Base-by-base conservation (phyloP, 2,797 vertebrate genomes). In the Rhinophrynus dorsalis region DNA sequence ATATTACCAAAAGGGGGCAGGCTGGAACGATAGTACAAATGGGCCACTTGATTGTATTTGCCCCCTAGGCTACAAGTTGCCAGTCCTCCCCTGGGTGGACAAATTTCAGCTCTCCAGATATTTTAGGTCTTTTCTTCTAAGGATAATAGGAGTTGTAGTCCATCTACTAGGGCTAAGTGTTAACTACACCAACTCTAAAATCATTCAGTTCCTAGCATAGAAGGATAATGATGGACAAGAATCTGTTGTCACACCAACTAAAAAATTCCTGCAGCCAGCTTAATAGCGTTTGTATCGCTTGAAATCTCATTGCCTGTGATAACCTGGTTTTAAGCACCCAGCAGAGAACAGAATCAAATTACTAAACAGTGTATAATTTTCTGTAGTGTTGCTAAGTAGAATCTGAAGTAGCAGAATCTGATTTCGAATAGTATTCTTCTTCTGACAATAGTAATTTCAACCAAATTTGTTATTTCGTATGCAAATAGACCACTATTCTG, bases 381-480 rank as follows among this genome's bases (percentile, higher is more conserved):
- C 48, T 73, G 7, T 65, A 69, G 61, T 69, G 1, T 64, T 63
- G 33, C 7, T 45, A 23, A 58, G 64, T 37, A 67, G 61, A 76
- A 67, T 30, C 27, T 1, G 6, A 38, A 67, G 48, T 51, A 60
- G 11, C 44, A 71, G 30, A 27, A 30, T 33, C 58, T 37, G 6
- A 1, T 75, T 45, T 57, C 74, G 68, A 80, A 57, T 6, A 67
- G 37, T 68, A 67, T 5, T 51, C 47, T 73, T 78, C 18, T 68
- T 74, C 74, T 78, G 56, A 72, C 7, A 17, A 68, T 67, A 63
- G 35, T 63, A 51, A 75, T 79, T 76, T 56, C 73, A 75, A 78
- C 38, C 33, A 74, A 77, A 71, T 81, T 50, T 79, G 70, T 68
- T 77, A 60, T 47, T 84, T 82, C 40, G 52, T 71, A 74, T 81